phyloP scores from a whole-genome alignment of 2,888 invertebrate species.

The Drosophila testacea region DNA sequence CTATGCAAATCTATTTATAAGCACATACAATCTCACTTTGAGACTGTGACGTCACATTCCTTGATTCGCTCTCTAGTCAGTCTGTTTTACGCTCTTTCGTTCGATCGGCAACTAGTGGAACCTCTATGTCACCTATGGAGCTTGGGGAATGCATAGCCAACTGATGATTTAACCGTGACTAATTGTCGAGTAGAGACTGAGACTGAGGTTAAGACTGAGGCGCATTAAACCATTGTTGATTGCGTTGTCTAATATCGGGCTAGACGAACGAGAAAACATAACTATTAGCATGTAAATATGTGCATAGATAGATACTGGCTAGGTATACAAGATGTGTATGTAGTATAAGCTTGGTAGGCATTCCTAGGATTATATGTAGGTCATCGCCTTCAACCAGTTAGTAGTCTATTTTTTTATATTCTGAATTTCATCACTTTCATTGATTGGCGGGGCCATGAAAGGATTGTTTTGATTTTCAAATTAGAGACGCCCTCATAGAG shows the following conservation, averaged over 20 bases:
- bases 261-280: neutral
- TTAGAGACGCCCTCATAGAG: neutral
- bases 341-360: constrained; percentile 6
- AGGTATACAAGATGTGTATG: neutral
- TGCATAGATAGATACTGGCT: neutral
- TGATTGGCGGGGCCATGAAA: constrained; percentile 64
- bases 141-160: neutral
- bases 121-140: neutral
- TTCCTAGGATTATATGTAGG: constrained; percentile 24
- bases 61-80: neutral
- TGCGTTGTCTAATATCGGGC: neutral
- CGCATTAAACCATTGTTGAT: constrained; percentile 15
- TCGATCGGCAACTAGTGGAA: neutral
- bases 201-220: neutral
- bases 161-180: constrained; percentile 40
- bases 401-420: constrained; percentile 37
- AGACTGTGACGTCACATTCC: constrained; percentile 24
- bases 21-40: neutral
- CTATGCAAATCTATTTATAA: constrained; percentile 10
- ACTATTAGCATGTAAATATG: neutral
- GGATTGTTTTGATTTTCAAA: constrained; percentile 30
- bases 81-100: neutral
- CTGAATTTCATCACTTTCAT: constrained; percentile 8
- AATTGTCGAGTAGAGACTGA: constrained; percentile 17
- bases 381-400: constrained; percentile 24